Base-by-base conservation (phyloP, 2,113 vertebrate species). In the Glareola pratincola region DNA sequence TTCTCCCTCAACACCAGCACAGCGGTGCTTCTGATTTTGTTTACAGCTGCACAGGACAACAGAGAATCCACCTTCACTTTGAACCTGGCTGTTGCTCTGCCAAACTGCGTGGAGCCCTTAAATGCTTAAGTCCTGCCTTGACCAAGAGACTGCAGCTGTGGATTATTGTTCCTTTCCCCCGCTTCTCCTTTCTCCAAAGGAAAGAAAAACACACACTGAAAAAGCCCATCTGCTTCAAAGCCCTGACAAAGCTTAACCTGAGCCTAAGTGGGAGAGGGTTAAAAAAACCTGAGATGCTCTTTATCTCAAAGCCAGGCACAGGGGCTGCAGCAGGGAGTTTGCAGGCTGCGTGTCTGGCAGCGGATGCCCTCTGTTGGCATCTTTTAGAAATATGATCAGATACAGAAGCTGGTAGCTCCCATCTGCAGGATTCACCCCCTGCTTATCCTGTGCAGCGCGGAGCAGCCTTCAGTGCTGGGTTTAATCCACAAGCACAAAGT, bases 291-390 rank as follows among this genome's bases (percentile, higher is more conserved):
- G 64, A 47, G 59, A n/a, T 77, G 69, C 62, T 92, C 62, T 85
- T 43, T 41, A 29, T n/a, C 4, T 24, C 10, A 15, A 34, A 77
- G 82, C 8, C 72, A 91, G 81, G 51, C 69, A 14, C 12, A 34
- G 62, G 45, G 81, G 73, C 57, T 88, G 85, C 80, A 75, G 66
- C 74, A 36, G 67, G 62, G 62, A 80, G 34, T 43, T 21, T 7
- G 34, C 59, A n/a, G 90, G 75, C 78, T 86, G 74, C 19, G 16
- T 15, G 82, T 37, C 94, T 74, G 85, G 83, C 90, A 92, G 96
- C 92, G 92, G 97, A 98, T 97, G 98, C 98, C 98, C 98, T 98
- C 98, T 98, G 97, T 98, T 98, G 98, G 98, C 97, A 95, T 64
- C 89, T 97, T 92, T 75, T 81, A 97, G 98, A 53, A 98, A 94